Evolutionary conservation across 2,797 vertebrate genomes (phyloP), one percentile per base, ranked within the genome.

Genomic region (Myotis planiceps): DNA sequence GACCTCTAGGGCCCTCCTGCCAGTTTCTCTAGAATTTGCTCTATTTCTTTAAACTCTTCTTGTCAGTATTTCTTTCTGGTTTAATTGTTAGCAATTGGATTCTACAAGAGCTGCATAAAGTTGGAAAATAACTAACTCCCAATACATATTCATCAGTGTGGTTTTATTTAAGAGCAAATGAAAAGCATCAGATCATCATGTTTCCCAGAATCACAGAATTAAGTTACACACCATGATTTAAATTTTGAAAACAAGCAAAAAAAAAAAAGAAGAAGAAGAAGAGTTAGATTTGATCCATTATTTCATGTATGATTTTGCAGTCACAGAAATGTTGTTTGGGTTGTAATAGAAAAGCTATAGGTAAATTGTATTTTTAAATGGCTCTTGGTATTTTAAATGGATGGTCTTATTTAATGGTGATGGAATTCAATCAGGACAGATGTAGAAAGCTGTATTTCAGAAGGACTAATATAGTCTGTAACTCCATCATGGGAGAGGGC

Each of bases 81-180:
- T 92, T 97, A 98, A 98, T 97, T 98, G 81, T 71, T 97, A 86
- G 91, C 96, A 96, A 95, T 69, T 96, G 84, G 49, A 95, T 97
- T 97, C 76, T 95, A 95, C 90, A 96, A 42, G 34, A 94, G 89
- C 69, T 84, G 89, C 96, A 98, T 71, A 94, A 76, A 97, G 37
- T 37, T 93, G 83, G 71, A 89, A 97, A 97, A 79, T 85, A 97
- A 97, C 96, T 95, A 97, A 97, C 95, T 98, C 76, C 65, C 84
- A 88, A 97, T 92, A 83, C 76, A 68, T 37, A 23, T 94, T 96
- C 86, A 93, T 98, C 92, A 96, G 95, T 92, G 91, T 37, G 96
- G 97, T 97, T 96, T 90, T 83, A 94, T 92, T 97, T 71, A 97
- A 97, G 95, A 95, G 65, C 58, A 83, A 96, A 97, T 92, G 89